phyloP scores from a whole-genome alignment of 2,888 invertebrate genomes.

The Parnassius mnemosyne region DNA sequence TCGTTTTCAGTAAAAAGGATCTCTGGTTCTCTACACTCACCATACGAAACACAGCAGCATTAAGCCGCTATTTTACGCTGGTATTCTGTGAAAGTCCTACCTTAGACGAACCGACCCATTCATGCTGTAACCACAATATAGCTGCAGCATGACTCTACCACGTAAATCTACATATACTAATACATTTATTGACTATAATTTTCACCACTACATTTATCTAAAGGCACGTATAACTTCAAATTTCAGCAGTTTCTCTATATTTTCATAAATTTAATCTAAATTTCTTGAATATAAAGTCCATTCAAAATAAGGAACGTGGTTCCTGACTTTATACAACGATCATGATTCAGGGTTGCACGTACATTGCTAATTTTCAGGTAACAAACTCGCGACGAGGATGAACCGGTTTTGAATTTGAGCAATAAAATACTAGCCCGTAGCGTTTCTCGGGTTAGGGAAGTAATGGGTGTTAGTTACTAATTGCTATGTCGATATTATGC shows the following conservation, averaged over 20 bases:
- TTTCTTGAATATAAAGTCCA: conserved; percentile 19
- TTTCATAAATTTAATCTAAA: conserved; percentile 13
- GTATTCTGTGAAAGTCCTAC: no score
- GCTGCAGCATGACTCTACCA: no score
- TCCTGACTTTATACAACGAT: neutral
- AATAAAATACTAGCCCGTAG: conserved; percentile 67
- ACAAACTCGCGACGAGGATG: conserved; percentile 16
- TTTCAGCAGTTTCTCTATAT: neutral
- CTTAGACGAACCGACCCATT: no score
- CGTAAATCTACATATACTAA: no score
- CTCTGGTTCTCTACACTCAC: no score
- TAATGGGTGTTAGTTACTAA: conserved; percentile 60
- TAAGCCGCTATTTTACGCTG: no score
- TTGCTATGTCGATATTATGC: conserved; percentile 60
- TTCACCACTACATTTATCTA: no score
- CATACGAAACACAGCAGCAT: no score
- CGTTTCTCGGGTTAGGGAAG: conserved; percentile 47
- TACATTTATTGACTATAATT: no score
- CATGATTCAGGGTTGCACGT: conserved; percentile 33
- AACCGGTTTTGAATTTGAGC: conserved; percentile 50
- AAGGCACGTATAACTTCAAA: conserved; percentile 8
- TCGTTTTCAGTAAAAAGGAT: no score
- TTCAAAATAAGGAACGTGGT: conserved; percentile 20
- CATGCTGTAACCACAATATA: no score
- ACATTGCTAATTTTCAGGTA: conserved; percentile 25